Evolutionary conservation across 2,113 vertebrate genomes (phyloP).

Genomic region (Numida meleagris): DNA sequence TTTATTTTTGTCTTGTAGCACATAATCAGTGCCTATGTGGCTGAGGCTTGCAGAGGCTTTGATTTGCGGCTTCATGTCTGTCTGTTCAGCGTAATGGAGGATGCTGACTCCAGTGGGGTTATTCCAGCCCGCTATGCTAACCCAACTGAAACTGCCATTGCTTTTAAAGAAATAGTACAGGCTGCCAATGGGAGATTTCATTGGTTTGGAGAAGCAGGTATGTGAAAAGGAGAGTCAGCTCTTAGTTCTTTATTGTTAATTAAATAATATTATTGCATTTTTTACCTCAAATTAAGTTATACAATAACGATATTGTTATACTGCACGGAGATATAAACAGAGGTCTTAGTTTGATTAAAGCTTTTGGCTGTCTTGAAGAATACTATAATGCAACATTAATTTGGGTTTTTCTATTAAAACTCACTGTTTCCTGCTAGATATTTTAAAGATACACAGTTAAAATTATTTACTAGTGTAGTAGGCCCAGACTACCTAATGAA

Average conservation of each 20-base stretch:
- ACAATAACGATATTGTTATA: not conserved
- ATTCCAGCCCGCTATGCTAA: conserved; percentile 63
- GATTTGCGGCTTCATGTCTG: conserved; percentile 80
- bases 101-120: not conserved
- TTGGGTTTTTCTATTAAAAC: not conserved
- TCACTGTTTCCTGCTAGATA: not conserved
- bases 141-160: conserved; percentile 30
- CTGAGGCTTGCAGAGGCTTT: conserved; percentile 71
- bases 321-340: not conserved
- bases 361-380: not conserved
- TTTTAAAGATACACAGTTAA: not conserved
- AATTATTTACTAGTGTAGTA: not conserved
- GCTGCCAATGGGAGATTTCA: conserved; percentile 79
- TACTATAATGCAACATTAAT: not conserved
- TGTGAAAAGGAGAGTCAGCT: not conserved
- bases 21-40: conserved; percentile 72
- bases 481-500: not conserved
- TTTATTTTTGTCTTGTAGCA: conserved; percentile 43
- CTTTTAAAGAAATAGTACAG: conserved; percentile 68
- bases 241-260: not conserved
- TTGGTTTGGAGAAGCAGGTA: conserved; percentile 86
- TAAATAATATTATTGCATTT: not conserved
- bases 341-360: not conserved
- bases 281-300: not conserved
- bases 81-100: conserved; percentile 64